Percentiles rank a stretch among this genome's conserved stretches.
phyloP scores from a whole-genome alignment of 2,797 vertebrate species.

The Hapalemur alaotrensis region DNA sequence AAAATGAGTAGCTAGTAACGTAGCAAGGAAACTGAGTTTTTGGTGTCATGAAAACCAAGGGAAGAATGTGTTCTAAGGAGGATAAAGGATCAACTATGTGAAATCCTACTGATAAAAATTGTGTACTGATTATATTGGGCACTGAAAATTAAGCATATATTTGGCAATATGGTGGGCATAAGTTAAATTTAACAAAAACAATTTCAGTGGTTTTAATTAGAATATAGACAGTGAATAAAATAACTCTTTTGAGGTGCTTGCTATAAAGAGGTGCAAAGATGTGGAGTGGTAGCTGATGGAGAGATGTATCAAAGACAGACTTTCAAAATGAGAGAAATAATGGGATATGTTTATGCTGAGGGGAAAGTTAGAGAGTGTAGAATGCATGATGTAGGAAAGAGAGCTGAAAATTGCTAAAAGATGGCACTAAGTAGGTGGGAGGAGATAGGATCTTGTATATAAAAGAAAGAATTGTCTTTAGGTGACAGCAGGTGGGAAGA shows the following conservation, averaged over 20 bases:
- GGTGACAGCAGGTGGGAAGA: neutral
- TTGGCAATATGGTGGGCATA: neutral
- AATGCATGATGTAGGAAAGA: neutral
- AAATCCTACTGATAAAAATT: neutral
- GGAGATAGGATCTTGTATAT: neutral
- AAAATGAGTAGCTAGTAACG: neutral
- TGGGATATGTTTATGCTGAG: neutral
- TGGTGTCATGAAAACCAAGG: neutral
- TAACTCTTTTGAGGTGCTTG: neutral
- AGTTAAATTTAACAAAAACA: neutral
- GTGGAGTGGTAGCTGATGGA: neutral
- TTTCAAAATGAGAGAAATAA: neutral
- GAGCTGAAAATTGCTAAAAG: neutral
- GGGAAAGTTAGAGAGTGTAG: neutral
- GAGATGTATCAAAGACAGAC: neutral
- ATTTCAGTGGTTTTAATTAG: neutral
- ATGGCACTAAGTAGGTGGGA: neutral
- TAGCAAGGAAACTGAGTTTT: neutral
- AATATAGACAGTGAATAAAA: neutral
- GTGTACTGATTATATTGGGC: neutral
- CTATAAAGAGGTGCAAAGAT: neutral
- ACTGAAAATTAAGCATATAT: neutral
- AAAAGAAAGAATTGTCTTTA: neutral
- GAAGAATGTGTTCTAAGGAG: neutral
- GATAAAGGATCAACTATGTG: neutral